Evolutionary conservation across 2,797 vertebrate species (phyloP), one percentile per base, ranked within the genome.

Genomic region (Diplodus sargus): DNA sequence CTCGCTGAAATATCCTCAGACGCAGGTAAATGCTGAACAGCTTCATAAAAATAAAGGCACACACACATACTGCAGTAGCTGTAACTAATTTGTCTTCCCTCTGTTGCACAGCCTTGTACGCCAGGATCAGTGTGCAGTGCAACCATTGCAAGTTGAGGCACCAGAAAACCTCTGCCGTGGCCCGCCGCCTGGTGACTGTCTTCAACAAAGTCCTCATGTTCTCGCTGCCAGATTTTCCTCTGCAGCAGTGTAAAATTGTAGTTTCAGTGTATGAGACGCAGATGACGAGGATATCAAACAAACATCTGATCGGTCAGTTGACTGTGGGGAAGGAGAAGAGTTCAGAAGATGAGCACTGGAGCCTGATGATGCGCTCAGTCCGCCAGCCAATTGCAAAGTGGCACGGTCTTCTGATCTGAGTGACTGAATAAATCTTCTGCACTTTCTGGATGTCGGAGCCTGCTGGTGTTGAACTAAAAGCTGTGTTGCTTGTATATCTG

Each of bases 131-230:
- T 43, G 76, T 96, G 59, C 94, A 93, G 73, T 95, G 92, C 83
- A 95, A 96, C 78, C 85, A 86, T 45, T 92, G 84, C 75, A 96
- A 90, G 77, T 79, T 94, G 67, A 94, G 90, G 58, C 93, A 95
- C 72, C 95, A 96, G 84, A 96, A 95, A 84, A 95, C 93, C 14
- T 87, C 93, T 4, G 62, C 86, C 3, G 89, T 81, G 85, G 62
- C 77, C 28, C 84, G 79, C 39, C 70, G 84, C 43, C 75, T 87
- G 2, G 63, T 95, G 53, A 95, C 94, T 0, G 90, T 95, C 76
- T 96, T 97, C 90, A 96, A 95, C 9, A 91, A 97, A 81, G 93
- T 94, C 71, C 82, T 95, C 71, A 88, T 94, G 30, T 96, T 97
- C 85, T 75, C 89, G 23, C 81, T 96, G 23, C 93, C 93, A 12